phyloP scores from a whole-genome alignment of 2,888 invertebrate genomes.

The Cataglyphis cursor region DNA sequence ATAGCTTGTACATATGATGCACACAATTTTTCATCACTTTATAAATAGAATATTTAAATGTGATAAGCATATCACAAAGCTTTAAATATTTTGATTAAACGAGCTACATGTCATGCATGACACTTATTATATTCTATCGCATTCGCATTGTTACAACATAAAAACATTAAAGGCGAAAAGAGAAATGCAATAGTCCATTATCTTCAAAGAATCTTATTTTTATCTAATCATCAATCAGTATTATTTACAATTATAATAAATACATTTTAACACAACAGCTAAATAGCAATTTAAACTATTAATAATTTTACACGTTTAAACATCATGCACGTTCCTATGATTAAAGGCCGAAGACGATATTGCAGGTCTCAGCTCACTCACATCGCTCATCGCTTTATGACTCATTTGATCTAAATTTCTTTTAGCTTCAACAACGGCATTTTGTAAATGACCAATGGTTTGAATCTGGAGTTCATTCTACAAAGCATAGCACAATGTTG shows the following conservation, averaged over 20 bases:
- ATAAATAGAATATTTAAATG: background rate
- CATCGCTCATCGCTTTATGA: constrained; percentile 82
- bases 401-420: constrained; percentile 82
- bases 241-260: constrained; percentile 58
- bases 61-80: background rate
- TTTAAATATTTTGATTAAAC: constrained; percentile 23
- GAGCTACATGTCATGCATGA: constrained; percentile 29
- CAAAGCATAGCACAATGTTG: constrained; percentile 27
- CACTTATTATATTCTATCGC: background rate
- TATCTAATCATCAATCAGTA: constrained; percentile 49
- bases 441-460: constrained; percentile 84
- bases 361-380: constrained; percentile 84
- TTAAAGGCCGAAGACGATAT: constrained; percentile 82
- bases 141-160: constrained; percentile 12
- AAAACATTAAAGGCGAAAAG: constrained; percentile 22
- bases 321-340: constrained; percentile 85
- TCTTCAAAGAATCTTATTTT: constrained; percentile 30
- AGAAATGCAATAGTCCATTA: background rate
- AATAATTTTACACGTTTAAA: constrained; percentile 76
- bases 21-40: background rate
- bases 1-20: constrained; percentile 13
- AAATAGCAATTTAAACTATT: constrained; percentile 47
- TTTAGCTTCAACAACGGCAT: constrained; percentile 84
- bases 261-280: constrained; percentile 37
- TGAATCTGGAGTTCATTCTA: constrained; percentile 84